Conservation (phyloP, 2,888 invertebrate species). For the Pediacus dermestoides region DNA sequence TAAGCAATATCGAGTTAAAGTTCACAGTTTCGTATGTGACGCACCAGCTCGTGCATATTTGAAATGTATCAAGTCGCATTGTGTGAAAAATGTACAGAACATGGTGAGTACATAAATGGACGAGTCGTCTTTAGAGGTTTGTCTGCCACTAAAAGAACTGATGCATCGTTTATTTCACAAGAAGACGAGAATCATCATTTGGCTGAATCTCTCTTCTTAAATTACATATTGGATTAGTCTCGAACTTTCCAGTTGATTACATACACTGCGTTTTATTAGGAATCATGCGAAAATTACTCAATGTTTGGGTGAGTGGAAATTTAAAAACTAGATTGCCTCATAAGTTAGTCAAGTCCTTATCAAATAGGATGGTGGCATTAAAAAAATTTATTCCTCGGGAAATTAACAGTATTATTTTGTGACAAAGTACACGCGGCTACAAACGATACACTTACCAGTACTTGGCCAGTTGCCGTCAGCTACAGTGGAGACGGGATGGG, state of each 20-base stretch:
- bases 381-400: too few species aligned
- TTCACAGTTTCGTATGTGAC: constrained; percentile 25
- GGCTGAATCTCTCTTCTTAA: constrained; percentile 6
- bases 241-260: constrained; percentile 24
- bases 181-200: constrained; percentile 14
- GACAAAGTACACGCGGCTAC: too few species aligned
- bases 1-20: constrained; percentile 11
- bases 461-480: too few species aligned
- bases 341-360: too few species aligned
- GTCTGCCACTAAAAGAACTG: constrained; percentile 14
- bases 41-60: constrained; percentile 23
- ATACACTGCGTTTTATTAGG: constrained; percentile 24
- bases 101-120: constrained; percentile 14
- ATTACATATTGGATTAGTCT: constrained; percentile 13
- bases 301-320: constrained; percentile 15
- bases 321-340: constrained; percentile 1
- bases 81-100: constrained; percentile 24
- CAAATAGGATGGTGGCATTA: too few species aligned
- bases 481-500: too few species aligned
- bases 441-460: too few species aligned
- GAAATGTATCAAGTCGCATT: constrained; percentile 22
- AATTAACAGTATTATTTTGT: too few species aligned
- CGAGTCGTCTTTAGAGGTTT: constrained; percentile 9
- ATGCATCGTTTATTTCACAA: constrained; percentile 18
- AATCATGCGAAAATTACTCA: constrained; percentile 20